A percentile compares a stretch with the other conserved stretches of the same genome.
Evolutionary conservation across 2,797 vertebrate genomes (phyloP).

Genomic region (Enoplosus armatus): DNA sequence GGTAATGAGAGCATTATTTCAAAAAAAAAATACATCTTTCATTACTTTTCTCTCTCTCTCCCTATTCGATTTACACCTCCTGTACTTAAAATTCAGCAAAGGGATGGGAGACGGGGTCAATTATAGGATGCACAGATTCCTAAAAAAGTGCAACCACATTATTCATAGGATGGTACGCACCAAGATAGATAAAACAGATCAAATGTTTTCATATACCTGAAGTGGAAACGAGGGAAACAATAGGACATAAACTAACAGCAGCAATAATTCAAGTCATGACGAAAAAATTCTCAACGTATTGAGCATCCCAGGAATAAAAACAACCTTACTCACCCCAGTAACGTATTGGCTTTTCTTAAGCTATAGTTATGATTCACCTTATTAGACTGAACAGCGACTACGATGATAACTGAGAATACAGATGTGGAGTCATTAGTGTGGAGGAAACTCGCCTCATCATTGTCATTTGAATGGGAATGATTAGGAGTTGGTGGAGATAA

Average conservation of each 20-base stretch:
- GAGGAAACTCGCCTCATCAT: not conserved
- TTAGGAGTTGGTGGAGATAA: not conserved
- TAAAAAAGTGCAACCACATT: conserved; percentile 22
- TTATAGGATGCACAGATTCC: conserved; percentile 27
- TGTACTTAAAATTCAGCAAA: conserved; percentile 47
- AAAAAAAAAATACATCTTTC: conserved; percentile 42
- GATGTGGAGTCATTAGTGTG: not conserved
- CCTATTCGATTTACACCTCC: conserved; percentile 39
- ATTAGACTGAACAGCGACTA: not conserved
- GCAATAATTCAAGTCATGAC: not conserved
- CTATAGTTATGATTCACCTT: not conserved
- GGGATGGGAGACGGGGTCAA: not conserved
- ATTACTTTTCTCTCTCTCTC: conserved; percentile 54
- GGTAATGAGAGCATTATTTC: conserved; percentile 62
- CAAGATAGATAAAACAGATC: conserved; percentile 13
- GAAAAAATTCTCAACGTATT: not conserved
- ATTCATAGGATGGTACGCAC: conserved; percentile 4
- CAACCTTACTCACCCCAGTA: not conserved
- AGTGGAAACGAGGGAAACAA: not conserved
- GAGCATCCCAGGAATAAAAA: not conserved
- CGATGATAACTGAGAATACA: not conserved
- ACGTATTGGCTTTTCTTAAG: not conserved
- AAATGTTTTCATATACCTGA: conserved; percentile 4
- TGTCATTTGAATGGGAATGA: not conserved
- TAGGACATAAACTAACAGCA: not conserved